Conservation (phyloP, 2,888 invertebrate genomes). For the Ferdinandea cuprea region DNA sequence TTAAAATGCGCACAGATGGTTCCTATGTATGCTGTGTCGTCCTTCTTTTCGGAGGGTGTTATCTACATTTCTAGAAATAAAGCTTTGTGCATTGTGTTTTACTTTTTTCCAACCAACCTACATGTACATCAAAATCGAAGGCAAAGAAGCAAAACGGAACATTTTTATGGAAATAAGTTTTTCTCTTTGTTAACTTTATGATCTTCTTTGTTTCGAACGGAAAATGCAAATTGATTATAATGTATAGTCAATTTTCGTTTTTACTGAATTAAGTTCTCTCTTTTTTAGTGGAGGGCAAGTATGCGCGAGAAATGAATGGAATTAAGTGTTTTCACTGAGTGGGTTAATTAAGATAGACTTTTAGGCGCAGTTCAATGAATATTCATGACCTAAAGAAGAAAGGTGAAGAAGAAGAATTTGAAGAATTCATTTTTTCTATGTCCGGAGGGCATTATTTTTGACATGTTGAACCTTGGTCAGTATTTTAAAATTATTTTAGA, state of each 20-base stretch:
- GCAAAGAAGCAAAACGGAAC: conserved; percentile 31
- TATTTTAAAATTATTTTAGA: no score
- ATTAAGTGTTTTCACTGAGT: not conserved
- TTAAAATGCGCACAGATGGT: conserved; percentile 69
- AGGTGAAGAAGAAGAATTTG: not conserved
- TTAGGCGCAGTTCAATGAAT: not conserved
- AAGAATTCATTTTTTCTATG: not conserved
- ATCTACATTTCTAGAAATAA: conserved; percentile 25
- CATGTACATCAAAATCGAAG: conserved; percentile 47
- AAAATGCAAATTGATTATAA: conserved; percentile 60
- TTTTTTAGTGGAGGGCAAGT: not conserved
- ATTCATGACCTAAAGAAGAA: not conserved
- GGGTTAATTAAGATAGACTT: not conserved
- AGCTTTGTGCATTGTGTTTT: conserved; percentile 16
- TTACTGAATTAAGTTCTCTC: conserved; percentile 32
- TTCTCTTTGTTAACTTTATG: conserved; percentile 31
- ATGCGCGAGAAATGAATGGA: not conserved
- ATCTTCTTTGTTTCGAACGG: conserved; percentile 36
- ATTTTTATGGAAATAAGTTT: conserved; percentile 61
- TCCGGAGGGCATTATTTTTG: not conserved
- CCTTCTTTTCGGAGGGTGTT: conserved; percentile 33
- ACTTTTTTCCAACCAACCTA: not conserved
- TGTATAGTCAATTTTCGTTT: conserved; percentile 28
- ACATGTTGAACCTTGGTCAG: not conserved
- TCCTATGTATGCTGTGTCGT: conserved; percentile 38